Evolutionary conservation across 2,113 vertebrate species (phyloP).

Genomic region (Brevimyrus niger): DNA sequence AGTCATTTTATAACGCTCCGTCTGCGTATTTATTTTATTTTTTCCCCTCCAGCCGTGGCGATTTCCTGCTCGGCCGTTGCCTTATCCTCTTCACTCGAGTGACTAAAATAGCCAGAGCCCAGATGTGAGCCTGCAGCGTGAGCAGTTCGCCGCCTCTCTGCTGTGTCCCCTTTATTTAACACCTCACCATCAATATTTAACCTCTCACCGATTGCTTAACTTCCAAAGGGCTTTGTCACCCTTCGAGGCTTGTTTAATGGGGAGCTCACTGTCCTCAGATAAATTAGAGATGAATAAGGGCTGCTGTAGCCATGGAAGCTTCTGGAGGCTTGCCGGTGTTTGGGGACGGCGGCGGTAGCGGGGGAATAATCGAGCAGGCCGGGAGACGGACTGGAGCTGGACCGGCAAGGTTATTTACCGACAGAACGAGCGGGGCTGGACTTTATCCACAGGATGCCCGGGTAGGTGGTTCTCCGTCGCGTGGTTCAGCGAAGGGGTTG

Average conservation of each 20-base stretch:
- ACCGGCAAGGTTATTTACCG: background rate
- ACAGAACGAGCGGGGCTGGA: background rate
- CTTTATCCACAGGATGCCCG: background rate
- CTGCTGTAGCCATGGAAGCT: slow-evolving; percentile 11
- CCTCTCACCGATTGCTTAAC: slow-evolving; percentile 41
- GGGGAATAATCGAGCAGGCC: background rate
- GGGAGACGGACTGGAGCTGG: background rate
- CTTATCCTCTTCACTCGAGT: background rate
- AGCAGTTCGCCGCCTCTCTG: slow-evolving; percentile 22
- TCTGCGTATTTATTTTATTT: background rate
- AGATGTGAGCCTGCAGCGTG: slow-evolving; percentile 20
- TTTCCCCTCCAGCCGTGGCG: background rate
- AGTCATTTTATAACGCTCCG: background rate
- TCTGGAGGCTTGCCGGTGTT: background rate
- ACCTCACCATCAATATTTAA: slow-evolving; percentile 45
- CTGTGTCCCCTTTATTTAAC: slow-evolving; percentile 44
- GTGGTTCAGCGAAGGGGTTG: background rate
- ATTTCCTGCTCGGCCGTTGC: background rate
- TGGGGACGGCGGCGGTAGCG: background rate
- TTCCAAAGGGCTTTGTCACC: slow-evolving; percentile 38
- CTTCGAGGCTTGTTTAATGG: no score
- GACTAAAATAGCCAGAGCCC: slow-evolving; percentile 22
- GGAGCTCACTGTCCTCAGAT: no score
- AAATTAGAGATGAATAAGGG: slow-evolving; percentile 43
- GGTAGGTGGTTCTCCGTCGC: background rate